Evolutionary conservation across 2,797 vertebrate genomes (phyloP).

Genomic region (Enteromius afrohamiltoni): DNA sequence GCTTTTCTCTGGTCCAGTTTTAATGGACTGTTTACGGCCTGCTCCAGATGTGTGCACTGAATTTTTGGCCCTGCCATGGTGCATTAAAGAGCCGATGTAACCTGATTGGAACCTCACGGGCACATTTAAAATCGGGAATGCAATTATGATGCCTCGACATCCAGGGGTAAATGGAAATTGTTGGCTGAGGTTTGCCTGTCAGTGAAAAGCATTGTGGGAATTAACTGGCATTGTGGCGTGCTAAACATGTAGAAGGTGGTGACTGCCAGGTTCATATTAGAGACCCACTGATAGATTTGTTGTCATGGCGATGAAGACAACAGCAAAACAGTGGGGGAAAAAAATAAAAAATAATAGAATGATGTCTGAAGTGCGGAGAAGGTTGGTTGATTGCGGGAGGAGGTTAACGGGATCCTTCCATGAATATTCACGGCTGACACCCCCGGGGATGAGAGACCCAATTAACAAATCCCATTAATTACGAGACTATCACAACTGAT

Average conservation of each 20-base stretch:
- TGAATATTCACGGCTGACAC: conserved; percentile 70
- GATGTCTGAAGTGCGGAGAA: conserved; percentile 58
- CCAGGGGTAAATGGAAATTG: conserved; percentile 49
- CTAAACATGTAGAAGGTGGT: conserved; percentile 67
- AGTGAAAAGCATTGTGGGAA: conserved; percentile 66
- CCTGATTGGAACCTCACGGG: conserved; percentile 60
- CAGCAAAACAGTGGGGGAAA: conserved; percentile 12
- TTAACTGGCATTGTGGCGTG: conserved; percentile 53
- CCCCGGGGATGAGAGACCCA: conserved; percentile 71
- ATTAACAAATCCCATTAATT: conserved; percentile 81
- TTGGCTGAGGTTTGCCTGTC: conserved; percentile 59
- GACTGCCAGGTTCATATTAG: conserved; percentile 60
- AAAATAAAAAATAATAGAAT: conserved; percentile 38
- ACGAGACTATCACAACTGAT: conserved; percentile 77
- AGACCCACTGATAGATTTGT: conserved; percentile 53
- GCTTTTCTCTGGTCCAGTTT: conserved; percentile 27
- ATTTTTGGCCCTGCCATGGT: conserved; percentile 23
- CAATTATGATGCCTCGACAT: conserved; percentile 63
- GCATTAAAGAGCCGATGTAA: conserved; percentile 53
- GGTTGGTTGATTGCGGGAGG: conserved; percentile 65
- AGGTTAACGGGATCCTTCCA: conserved; percentile 66
- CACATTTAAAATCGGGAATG: conserved; percentile 55
- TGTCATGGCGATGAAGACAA: conserved; percentile 59
- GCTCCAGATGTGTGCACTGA: conserved; percentile 37
- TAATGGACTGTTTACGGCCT: conserved; percentile 47